Evolutionary conservation across 2,113 vertebrate species (phyloP).

Genomic region (Andinoacara biseriatus): DNA sequence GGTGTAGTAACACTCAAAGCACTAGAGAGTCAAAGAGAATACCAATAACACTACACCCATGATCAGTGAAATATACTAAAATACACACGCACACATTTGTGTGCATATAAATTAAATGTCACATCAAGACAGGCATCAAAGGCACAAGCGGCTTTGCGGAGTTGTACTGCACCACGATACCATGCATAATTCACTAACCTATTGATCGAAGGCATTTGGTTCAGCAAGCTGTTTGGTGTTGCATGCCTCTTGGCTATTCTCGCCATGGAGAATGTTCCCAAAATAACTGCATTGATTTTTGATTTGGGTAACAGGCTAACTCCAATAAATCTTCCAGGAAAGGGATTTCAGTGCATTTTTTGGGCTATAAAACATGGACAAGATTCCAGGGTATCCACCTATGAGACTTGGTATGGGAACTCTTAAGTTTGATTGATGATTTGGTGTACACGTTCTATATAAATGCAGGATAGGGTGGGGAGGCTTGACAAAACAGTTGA

Average conservation of each 20-base stretch:
- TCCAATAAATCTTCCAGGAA: constrained; percentile 56
- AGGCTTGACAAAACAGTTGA: neutral
- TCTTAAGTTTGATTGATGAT: neutral
- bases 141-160: constrained; percentile 28
- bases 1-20: constrained; percentile 13
- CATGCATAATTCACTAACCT: constrained; percentile 71
- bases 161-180: constrained; percentile 55
- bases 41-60: neutral
- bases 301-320: constrained; percentile 55
- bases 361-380: neutral
- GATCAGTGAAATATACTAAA: neutral
- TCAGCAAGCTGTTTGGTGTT: constrained; percentile 53
- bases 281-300: constrained; percentile 72
- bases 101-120: constrained; percentile 32
- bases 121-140: constrained; percentile 33
- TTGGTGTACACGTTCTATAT: neutral
- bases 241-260: constrained; percentile 56
- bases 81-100: constrained; percentile 5
- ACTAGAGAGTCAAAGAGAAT: neutral
- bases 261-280: constrained; percentile 46
- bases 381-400: constrained; percentile 8
- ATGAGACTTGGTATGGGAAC: neutral
- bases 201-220: constrained; percentile 69
- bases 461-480: neutral
- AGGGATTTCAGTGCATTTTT: constrained; percentile 29